Evolutionary conservation across 2,888 invertebrate genomes (phyloP), one percentile per base, ranked within the genome.

Genomic region (Auanema sp.): DNA sequence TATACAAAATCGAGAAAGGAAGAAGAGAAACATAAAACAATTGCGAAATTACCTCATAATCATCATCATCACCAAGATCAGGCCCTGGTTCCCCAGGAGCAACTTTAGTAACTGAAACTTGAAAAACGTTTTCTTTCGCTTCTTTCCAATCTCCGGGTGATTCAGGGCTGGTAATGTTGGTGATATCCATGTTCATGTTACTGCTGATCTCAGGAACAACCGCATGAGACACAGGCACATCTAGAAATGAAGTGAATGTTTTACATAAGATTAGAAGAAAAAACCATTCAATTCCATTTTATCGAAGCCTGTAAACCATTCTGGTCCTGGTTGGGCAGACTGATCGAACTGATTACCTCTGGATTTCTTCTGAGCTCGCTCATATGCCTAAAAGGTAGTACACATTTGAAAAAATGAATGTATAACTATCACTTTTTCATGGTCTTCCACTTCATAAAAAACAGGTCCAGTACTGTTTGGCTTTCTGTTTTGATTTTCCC

Each of bases 31-130:
- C 4, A 42, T 47, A n/a, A 58, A 41, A 12, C 1, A n/a, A 43
- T 43, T 43, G 43, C 43, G 43, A 43, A 51, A 6, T 25, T 12
- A 52, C 52, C 52, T 21, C 52, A n/a, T 6, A 2, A 11, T 42
- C 59, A n/a, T 63, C 62, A 10, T 66, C 66, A 12, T 58, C 63
- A 10, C 72, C 69, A 24, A 77, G 59, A 68, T 77, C 77, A 1
- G 77, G 77, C 10, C 77, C 77, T 1, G 77, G 77, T 44, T 68
- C 59, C 21, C 60, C 33, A 10, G 50, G 52, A 21, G 44, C 23
- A 12, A 50, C 25, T 12, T 24, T 23, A 12, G 52, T 21, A 18
- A 21, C 16, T 3, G 16, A 18, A 18, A 16, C 8, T 16, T 6
- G 47, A 12, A 16, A 18, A n/a, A 14, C 21, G 42, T n/a, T 56